Conservation (phyloP, 2,113 vertebrate genomes). For the Nothocercus julius region DNA sequence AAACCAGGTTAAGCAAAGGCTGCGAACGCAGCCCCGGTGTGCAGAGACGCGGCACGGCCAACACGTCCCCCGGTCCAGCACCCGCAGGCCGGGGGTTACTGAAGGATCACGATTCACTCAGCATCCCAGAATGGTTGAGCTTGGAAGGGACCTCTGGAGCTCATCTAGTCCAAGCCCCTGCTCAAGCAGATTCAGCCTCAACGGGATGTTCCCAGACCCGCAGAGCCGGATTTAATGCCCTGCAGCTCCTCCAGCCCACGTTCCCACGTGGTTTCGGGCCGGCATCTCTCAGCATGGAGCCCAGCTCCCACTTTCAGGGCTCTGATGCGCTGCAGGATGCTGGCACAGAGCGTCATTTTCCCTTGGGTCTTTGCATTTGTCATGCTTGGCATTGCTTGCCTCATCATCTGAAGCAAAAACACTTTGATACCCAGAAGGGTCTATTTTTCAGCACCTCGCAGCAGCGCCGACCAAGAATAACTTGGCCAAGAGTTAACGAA, state of each 20-base stretch:
- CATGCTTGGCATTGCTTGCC: neutral
- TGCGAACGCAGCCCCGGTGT: accelerated
- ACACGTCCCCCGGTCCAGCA: accelerated
- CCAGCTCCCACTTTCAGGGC: neutral
- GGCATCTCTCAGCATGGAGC: neutral
- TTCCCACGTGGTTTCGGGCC: accelerated
- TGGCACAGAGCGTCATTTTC: accelerated
- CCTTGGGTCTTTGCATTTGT: conserved; percentile 23
- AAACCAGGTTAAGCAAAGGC: accelerated
- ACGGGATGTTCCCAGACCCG: accelerated
- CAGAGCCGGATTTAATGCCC: accelerated
- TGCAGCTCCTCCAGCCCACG: neutral
- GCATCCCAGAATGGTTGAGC: too few species aligned
- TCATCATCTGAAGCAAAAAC: neutral
- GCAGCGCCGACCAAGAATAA: neutral
- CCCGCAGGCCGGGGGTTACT: neutral
- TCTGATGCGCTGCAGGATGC: neutral
- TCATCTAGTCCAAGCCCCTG: too few species aligned
- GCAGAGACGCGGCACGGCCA: accelerated
- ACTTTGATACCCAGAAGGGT: neutral
- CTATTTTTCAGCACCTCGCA: conserved; percentile 12
- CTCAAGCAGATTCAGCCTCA: too few species aligned
- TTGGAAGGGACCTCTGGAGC: too few species aligned
- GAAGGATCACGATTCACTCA: too few species aligned
- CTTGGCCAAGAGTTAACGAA: neutral